A percentile compares a stretch with the other conserved stretches of the same genome.
These are phyloP conservation scores for Amphiura filiformis DNA, from an alignment of 35 echinoderm and acorn worm species.

Conservation along the genomic window DNA sequence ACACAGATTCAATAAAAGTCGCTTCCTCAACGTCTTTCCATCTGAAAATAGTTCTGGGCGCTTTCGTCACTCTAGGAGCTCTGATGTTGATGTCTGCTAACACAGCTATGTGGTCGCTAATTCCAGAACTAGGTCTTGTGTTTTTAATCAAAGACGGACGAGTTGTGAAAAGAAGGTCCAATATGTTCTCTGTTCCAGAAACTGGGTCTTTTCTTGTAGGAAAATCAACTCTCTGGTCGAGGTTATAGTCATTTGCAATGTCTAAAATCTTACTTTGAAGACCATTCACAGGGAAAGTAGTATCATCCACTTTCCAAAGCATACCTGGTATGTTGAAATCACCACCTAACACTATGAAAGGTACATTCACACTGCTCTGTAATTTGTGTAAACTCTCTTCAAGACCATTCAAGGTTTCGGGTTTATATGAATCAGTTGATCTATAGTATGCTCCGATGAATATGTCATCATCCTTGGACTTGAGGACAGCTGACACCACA, in stretches of 20 bases:
- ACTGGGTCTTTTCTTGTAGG: conserved; percentile 2
- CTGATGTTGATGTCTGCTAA: not conserved
- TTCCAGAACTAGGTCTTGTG: not conserved
- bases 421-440: not conserved
- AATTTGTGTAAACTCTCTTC: conserved; percentile 28
- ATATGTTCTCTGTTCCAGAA: not conserved
- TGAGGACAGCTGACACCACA: not conserved
- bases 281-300: not conserved
- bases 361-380: not conserved
- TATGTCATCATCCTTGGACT: not conserved
- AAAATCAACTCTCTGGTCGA: conserved; percentile 14
- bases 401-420: not conserved
- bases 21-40: conserved; percentile 8
- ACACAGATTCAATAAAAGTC: not conserved
- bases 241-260: not conserved
- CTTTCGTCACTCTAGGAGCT: not conserved
- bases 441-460: conserved; percentile 21
- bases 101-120: not conserved
- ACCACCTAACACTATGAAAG: conserved; percentile 35
- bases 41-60: not conserved
- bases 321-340: conserved; percentile 48
- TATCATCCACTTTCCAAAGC: not conserved
- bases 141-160: not conserved
- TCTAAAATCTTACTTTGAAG: conserved; percentile 5
- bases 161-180: conserved; percentile 10